A percentile compares a stretch with the other conserved stretches of the same genome.
These are phyloP conservation scores for Candidula unifasciata DNA, from an alignment of 2,888 invertebrate species.

Conservation along the genomic window DNA sequence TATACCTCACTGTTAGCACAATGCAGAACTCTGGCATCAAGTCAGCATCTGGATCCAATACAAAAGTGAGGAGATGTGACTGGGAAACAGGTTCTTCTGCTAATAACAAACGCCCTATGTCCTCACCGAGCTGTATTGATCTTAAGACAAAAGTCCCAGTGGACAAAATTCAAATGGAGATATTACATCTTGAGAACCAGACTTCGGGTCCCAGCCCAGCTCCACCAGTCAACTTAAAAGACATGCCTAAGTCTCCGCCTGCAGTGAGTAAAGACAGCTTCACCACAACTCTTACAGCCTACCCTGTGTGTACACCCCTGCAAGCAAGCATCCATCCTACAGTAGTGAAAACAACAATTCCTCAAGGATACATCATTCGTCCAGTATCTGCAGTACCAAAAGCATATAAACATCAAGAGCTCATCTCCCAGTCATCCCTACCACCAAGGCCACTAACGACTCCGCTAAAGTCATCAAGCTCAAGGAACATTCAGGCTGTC, in stretches of 20 bases:
- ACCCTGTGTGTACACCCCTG: constrained; percentile 57
- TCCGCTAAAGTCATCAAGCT: constrained; percentile 59
- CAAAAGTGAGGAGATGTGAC: constrained; percentile 62
- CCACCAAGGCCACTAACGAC: constrained; percentile 63
- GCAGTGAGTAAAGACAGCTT: constrained; percentile 61
- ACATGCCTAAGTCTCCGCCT: constrained; percentile 57
- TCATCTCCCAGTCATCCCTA: background rate
- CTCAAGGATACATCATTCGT: constrained; percentile 68
- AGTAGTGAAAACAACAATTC: constrained; percentile 68
- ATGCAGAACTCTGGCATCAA: constrained; percentile 71
- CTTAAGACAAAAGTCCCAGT: constrained; percentile 72
- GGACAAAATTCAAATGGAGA: constrained; percentile 65
- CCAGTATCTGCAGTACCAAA: constrained; percentile 69
- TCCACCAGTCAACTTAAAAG: constrained; percentile 61
- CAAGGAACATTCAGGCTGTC: constrained; percentile 52
- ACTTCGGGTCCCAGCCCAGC: constrained; percentile 64
- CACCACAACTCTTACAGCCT: constrained; percentile 63
- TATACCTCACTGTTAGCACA: constrained; percentile 75
- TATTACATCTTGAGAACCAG: constrained; percentile 60
- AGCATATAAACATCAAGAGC: constrained; percentile 45
- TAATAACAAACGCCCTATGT: constrained; percentile 66
- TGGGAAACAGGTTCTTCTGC: constrained; percentile 28
- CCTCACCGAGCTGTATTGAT: constrained; percentile 75
- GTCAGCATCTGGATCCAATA: constrained; percentile 67
- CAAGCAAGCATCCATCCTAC: constrained; percentile 66